Evolutionary conservation across 2,113 vertebrate species (phyloP).

Genomic region (Taurulus bubalis): DNA sequence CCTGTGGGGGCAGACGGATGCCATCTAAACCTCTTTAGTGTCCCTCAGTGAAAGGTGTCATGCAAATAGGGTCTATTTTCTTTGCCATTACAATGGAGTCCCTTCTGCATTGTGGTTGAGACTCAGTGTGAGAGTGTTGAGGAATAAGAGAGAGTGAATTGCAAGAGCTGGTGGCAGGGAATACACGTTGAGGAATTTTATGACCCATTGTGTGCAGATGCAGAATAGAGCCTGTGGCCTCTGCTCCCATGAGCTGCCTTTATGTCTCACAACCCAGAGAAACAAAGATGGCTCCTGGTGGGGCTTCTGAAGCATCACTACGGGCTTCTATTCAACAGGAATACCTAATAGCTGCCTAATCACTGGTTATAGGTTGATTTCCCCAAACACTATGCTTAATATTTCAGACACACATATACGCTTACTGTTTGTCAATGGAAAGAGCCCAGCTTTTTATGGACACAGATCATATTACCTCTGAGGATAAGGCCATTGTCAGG

Average conservation of each 20-base stretch:
- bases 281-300: conserved; percentile 70
- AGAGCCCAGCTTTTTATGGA: conserved; percentile 21
- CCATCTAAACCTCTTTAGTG: conserved; percentile 69
- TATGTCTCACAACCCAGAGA: conserved; percentile 53
- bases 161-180: conserved; percentile 50
- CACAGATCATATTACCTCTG: conserved; percentile 58
- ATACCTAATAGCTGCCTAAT: conserved; percentile 71
- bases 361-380: conserved; percentile 70
- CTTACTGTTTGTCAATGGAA: conserved; percentile 33
- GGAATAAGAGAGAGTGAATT: conserved; percentile 58
- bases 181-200: conserved; percentile 66
- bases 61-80: conserved; percentile 76
- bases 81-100: conserved; percentile 54
- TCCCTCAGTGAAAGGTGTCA: conserved; percentile 72
- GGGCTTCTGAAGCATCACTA: conserved; percentile 33
- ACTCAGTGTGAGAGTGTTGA: conserved; percentile 34
- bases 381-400: conserved; percentile 57
- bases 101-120: conserved; percentile 46
- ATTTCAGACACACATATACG: conserved; percentile 22
- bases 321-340: conserved; percentile 41
- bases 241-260: conserved; percentile 65
- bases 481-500: conserved; percentile 60
- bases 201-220: conserved; percentile 70
- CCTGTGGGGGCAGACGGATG: conserved; percentile 50
- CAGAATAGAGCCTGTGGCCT: conserved; percentile 50